Percentiles rank a stretch among this genome's conserved stretches.
These are phyloP conservation scores for Bombyx huttoni DNA, from an alignment of 2,888 invertebrate species.

Conservation along the genomic window DNA sequence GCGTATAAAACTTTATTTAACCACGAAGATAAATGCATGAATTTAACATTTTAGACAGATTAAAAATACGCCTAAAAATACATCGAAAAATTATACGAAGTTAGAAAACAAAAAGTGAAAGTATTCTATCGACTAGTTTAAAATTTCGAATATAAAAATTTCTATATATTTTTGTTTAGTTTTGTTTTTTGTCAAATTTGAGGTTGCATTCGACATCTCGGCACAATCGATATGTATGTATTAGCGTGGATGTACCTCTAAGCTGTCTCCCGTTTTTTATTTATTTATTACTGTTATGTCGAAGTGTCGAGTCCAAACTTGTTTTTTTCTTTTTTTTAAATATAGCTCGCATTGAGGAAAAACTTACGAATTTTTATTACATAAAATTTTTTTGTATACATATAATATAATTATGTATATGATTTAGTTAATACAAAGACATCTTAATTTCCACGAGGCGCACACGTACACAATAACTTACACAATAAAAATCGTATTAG, in stretches of 20 bases:
- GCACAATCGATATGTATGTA: slow-evolving; percentile 61
- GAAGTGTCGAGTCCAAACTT: slow-evolving; percentile 50
- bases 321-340: slow-evolving; percentile 49
- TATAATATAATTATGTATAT: slow-evolving; percentile 66
- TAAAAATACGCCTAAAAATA: slow-evolving; percentile 52
- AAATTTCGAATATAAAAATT: slow-evolving; percentile 69
- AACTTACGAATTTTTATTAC: slow-evolving; percentile 45
- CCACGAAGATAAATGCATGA: slow-evolving; percentile 8
- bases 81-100: slow-evolving; percentile 56
- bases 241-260: slow-evolving; percentile 26
- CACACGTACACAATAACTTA: slow-evolving; percentile 65
- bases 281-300: slow-evolving; percentile 23
- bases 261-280: slow-evolving; percentile 4
- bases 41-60: slow-evolving; percentile 30
- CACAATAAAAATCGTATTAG: slow-evolving; percentile 60
- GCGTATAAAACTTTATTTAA: too few relatives aligned
- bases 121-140: slow-evolving; percentile 64
- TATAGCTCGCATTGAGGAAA: slow-evolving; percentile 55
- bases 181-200: slow-evolving; percentile 16
- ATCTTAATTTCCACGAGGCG: slow-evolving; percentile 67
- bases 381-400: slow-evolving; percentile 51
- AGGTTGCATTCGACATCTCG: slow-evolving; percentile 54
- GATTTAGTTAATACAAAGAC: slow-evolving; percentile 68
- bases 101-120: slow-evolving; percentile 36
- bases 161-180: slow-evolving; percentile 44